A percentile compares a stretch with the other conserved stretches of the same genome.
These are phyloP conservation scores for Chaetodon trifasciatus DNA, from an alignment of 2,797 vertebrate genomes.

Conservation along the genomic window DNA sequence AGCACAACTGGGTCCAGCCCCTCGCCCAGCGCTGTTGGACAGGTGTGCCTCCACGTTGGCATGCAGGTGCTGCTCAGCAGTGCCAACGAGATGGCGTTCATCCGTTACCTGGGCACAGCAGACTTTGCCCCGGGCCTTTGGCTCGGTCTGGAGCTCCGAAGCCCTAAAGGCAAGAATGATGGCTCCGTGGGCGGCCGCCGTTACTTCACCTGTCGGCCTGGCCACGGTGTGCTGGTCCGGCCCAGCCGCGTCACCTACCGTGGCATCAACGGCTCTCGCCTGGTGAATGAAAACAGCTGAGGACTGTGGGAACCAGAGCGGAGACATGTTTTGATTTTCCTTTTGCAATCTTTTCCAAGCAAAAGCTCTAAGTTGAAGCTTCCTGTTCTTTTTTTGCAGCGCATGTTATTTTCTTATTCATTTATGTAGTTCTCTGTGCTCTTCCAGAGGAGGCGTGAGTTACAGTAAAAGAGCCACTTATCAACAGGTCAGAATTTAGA, in stretches of 20 bases:
- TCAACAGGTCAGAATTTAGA: conserved; percentile 21
- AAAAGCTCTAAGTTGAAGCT: conserved; percentile 15
- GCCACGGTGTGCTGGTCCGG: conserved; percentile 92
- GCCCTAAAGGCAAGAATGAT: conserved; percentile 93
- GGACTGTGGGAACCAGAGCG: not conserved
- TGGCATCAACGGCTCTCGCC: conserved; percentile 92
- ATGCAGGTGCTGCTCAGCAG: conserved; percentile 95
- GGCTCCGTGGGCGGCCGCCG: conserved; percentile 91
- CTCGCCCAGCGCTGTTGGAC: conserved; percentile 61
- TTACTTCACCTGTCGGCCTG: conserved; percentile 92
- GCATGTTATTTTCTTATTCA: conserved; percentile 3
- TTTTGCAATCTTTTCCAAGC: conserved; percentile 17
- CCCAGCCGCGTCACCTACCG: conserved; percentile 95
- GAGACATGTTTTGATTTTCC: conserved; percentile 4
- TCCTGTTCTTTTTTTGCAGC: conserved; percentile 2
- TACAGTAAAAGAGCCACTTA: conserved; percentile 9
- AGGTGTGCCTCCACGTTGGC: conserved; percentile 89
- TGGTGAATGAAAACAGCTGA: conserved; percentile 89
- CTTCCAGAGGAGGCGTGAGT: conserved; percentile 10
- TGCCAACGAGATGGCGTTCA: conserved; percentile 93
- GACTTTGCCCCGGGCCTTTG: conserved; percentile 94
- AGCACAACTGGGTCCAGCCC: conserved; percentile 41
- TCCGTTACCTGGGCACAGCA: conserved; percentile 93
- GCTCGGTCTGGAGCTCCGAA: conserved; percentile 95
- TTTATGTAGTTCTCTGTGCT: conserved; percentile 11